phyloP scores from a whole-genome alignment of 2,888 invertebrate species.

The Merodon equestris region DNA sequence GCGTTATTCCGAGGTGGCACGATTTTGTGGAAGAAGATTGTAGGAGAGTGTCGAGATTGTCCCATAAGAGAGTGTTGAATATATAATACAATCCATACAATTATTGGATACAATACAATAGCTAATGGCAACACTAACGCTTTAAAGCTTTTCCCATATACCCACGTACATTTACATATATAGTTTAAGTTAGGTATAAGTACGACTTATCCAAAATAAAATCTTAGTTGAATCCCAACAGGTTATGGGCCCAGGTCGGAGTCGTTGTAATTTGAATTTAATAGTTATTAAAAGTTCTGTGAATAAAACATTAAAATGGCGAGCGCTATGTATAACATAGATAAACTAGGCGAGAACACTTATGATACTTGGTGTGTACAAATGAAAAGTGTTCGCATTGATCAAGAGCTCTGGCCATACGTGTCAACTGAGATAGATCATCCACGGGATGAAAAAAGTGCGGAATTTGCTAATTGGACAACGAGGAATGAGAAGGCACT shows the following conservation, averaged over 20 bases:
- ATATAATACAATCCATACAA: too few relatives aligned
- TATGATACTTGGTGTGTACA: conserved; percentile 22
- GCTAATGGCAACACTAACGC: too few relatives aligned
- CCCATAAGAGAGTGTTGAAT: too few relatives aligned
- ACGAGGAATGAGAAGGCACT: conserved; percentile 29
- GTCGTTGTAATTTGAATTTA: background rate
- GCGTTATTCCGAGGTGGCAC: too few relatives aligned
- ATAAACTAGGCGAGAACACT: conserved; percentile 13
- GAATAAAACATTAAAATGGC: background rate
- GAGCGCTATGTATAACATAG: background rate
- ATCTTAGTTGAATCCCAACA: background rate
- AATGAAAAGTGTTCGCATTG: conserved; percentile 23
- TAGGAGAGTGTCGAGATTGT: too few relatives aligned
- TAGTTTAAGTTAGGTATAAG: too few relatives aligned
- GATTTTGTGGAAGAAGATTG: too few relatives aligned
- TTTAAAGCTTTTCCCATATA: too few relatives aligned
- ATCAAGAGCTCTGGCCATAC: conserved; percentile 23
- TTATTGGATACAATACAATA: too few relatives aligned
- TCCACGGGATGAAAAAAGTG: conserved; percentile 20
- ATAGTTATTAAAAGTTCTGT: background rate
- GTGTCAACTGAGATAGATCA: conserved; percentile 12
- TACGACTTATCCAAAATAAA: too few relatives aligned
- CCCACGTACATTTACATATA: too few relatives aligned
- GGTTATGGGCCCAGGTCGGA: background rate
- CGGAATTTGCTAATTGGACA: conserved; percentile 12